phyloP scores from a whole-genome alignment of 64 coral and sea anemone genomes.

The Dendrophyllia cribrosa region DNA sequence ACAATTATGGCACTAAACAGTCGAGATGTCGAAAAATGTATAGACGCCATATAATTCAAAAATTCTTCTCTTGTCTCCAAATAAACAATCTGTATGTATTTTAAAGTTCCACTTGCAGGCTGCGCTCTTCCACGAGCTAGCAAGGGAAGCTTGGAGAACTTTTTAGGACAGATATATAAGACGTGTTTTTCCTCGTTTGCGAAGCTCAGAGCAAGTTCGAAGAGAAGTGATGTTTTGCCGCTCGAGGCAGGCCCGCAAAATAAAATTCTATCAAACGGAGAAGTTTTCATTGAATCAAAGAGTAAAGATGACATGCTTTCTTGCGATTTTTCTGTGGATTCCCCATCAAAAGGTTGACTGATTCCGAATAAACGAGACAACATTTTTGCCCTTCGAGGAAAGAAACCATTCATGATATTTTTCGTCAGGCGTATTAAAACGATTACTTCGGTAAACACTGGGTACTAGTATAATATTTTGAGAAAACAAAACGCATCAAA shows the following conservation, averaged over 20 bases:
- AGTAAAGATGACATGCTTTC: background rate
- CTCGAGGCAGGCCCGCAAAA: conserved; percentile 50
- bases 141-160: conserved; percentile 65
- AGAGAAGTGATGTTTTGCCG: conserved; percentile 84
- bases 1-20: conserved; percentile 63
- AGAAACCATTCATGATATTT: background rate
- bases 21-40: conserved; percentile 60
- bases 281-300: conserved; percentile 36
- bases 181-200: conserved; percentile 87
- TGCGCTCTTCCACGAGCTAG: conserved; percentile 50
- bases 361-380: conserved; percentile 51
- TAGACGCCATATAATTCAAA: conserved; percentile 80
- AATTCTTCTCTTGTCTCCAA: conserved; percentile 64
- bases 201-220: conserved; percentile 78
- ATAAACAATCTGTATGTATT: conserved; percentile 81
- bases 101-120: conserved; percentile 54
- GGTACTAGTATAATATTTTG: background rate
- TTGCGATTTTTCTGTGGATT: background rate
- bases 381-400: background rate
- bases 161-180: conserved; percentile 75
- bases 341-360: background rate
- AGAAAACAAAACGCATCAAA: background rate
- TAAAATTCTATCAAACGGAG: conserved; percentile 29
- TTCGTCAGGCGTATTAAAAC: background rate
- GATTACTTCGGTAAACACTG: background rate